These are phyloP conservation scores for Myodes glareolus DNA, from an alignment of 2,113 vertebrate species.

Conservation along the genomic window DNA sequence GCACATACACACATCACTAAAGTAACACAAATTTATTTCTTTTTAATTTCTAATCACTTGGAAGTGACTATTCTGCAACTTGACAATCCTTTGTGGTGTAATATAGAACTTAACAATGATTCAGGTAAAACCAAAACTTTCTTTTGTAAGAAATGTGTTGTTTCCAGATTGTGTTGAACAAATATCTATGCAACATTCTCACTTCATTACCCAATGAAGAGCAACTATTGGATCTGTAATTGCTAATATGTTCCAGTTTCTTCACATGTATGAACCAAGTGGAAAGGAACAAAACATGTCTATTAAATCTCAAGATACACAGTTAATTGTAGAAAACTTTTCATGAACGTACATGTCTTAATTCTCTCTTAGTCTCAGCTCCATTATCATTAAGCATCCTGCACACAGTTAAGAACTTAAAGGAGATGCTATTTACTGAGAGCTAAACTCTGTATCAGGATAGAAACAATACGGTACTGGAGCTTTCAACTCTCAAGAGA, in stretches of 20 bases:
- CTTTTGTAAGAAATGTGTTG: not conserved
- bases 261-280: not conserved
- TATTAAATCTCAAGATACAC: too few species aligned
- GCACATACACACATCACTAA: not conserved
- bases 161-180: not conserved
- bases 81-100: not conserved
- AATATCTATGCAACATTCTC: not conserved
- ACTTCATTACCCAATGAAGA: not conserved
- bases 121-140: not conserved
- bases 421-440: not conserved
- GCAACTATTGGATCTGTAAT: constrained; percentile 2
- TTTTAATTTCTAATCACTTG: not conserved
- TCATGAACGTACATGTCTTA: not conserved
- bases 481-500: not conserved
- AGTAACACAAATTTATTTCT: not conserved
- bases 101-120: not conserved
- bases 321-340: constrained; percentile 33
- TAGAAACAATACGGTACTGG: not conserved
- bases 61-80: not conserved
- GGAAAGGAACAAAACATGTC: not conserved
- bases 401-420: not conserved
- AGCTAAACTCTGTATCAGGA: not conserved
- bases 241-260: not conserved
- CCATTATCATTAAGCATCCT: not conserved
- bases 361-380: not conserved